phyloP scores from a whole-genome alignment of 2,888 invertebrate species.

The Pristionchus mayeri region DNA sequence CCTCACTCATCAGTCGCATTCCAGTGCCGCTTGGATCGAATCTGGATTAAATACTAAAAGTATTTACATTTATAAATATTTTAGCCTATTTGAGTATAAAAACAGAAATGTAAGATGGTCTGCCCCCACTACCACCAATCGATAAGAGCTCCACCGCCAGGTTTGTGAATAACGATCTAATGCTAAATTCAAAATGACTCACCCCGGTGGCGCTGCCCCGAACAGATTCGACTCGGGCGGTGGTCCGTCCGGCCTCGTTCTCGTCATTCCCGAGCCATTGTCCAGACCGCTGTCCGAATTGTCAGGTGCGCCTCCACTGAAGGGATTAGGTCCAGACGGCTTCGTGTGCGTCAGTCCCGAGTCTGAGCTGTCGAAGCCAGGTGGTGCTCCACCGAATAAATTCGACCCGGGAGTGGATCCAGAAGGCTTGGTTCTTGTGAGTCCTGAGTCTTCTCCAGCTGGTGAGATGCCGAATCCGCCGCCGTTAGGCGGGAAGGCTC shows the following conservation, averaged over 20 bases:
- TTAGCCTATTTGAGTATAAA: neutral
- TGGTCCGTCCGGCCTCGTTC: slow-evolving; percentile 34
- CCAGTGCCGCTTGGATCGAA: neutral
- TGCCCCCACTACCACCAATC: too few species aligned
- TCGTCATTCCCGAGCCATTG: neutral
- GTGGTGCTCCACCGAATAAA: slow-evolving; percentile 39
- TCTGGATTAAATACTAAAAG: neutral
- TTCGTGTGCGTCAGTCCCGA: slow-evolving; percentile 37
- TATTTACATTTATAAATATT: too few species aligned
- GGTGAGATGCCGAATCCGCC: neutral
- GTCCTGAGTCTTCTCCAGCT: slow-evolving; percentile 39
- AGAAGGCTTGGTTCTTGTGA: slow-evolving; percentile 7
- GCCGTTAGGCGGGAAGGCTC: neutral
- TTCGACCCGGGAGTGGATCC: slow-evolving; percentile 38
- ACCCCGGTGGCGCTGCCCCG: slow-evolving; percentile 39
- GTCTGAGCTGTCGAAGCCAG: neutral
- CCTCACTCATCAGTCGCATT: slow-evolving; percentile 23
- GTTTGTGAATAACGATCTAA: too few species aligned
- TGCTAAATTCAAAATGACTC: neutral
- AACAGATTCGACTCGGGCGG: slow-evolving; percentile 48
- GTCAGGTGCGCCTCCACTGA: neutral
- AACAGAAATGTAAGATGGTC: too few species aligned
- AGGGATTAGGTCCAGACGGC: slow-evolving; percentile 40
- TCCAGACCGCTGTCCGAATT: neutral
- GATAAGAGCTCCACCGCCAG: too few species aligned